Percentiles rank a stretch among this genome's conserved stretches.
Evolutionary conservation across 1,140 invertebrate genomes (phyloP).

Genomic region (Diabrotica undecimpunctata): DNA sequence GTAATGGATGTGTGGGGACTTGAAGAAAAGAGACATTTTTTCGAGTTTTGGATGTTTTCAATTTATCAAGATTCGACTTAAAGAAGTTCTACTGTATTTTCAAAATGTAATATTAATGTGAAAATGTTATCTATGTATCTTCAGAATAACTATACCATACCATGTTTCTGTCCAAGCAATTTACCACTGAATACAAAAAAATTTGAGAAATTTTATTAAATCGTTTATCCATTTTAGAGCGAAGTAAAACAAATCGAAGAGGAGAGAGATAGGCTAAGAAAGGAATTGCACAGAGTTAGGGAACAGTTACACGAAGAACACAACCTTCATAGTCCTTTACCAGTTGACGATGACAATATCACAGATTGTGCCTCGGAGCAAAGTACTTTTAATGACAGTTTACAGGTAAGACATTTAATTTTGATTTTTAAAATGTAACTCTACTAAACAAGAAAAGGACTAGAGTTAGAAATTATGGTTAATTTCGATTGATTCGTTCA

Average conservation of each 20-base stretch:
- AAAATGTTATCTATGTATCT: too few relatives aligned
- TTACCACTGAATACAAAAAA: not conserved
- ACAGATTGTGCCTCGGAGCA: constrained; percentile 15
- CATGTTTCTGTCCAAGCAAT: not conserved
- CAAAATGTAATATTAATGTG: too few relatives aligned
- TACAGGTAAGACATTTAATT: constrained; percentile 29
- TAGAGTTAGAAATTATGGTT: too few relatives aligned
- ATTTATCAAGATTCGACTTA: too few relatives aligned
- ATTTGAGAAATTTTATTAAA: not conserved
- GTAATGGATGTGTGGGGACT: too few relatives aligned
- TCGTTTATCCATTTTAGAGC: constrained; percentile 52
- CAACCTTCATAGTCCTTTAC: constrained; percentile 34
- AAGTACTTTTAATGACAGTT: constrained; percentile 35
- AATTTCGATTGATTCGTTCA: too few relatives aligned
- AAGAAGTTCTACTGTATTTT: too few relatives aligned
- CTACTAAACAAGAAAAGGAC: too few relatives aligned
- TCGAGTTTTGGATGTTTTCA: too few relatives aligned
- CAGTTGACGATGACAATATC: constrained; percentile 21
- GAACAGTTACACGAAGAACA: constrained; percentile 66
- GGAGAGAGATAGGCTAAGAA: constrained; percentile 67
- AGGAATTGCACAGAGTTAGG: constrained; percentile 65
- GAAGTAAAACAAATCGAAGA: constrained; percentile 71
- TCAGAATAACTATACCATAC: too few relatives aligned
- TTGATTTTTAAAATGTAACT: too few relatives aligned
- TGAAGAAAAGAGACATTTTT: too few relatives aligned